Evolutionary conservation across 2,888 invertebrate genomes (phyloP), one percentile per base, ranked within the genome.

Genomic region (Troides aeacus): DNA sequence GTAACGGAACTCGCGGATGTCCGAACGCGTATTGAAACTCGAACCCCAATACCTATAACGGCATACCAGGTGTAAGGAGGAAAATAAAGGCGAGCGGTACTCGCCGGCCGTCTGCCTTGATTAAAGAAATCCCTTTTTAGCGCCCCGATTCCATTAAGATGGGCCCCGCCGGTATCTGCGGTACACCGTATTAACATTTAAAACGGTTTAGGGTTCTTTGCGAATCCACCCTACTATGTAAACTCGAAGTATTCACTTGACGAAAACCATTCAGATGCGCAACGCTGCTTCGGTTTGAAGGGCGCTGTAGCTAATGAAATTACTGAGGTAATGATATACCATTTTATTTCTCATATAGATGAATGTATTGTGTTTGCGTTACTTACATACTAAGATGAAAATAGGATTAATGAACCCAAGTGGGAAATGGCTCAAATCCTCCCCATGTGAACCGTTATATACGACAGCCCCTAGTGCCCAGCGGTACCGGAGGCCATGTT

Each of bases 91-190:
- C 17, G 21, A 36, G 30, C 64, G 53, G 61, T 64, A 61, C 53
- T 39, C 60, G 61, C 56, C 60, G 39, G 17, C 68, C 61, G 68
- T 56, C 64, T 64, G 69, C 60, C 46, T 69, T 69, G 69, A 69
- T 69, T 69, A 69, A 69, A 69, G 69, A 69, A 69, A 69, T 69
- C 69, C 64, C 69, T 61, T 69, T 64, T 69, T 69, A 69, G 64
- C 69, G 56, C 60, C 64, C 64, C 61, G 64, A 69, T 64, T 69
- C 69, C 64, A 69, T 69, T 64, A 69, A 69, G 69, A 69, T 56
- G 69, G 56, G 69, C 64, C 46, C 64, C n/a, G 58, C 57, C 64
- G 56, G 64, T 69, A 69, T 69, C 69, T 69, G 64, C 61, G 69
- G 69, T 65, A 62, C 65, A 69, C 46, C 62, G 57, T 65, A 69